Percentiles rank a stretch among this genome's conserved stretches.
Evolutionary conservation across 2,888 invertebrate genomes (phyloP).

Genomic region (Tineola bisselliella): DNA sequence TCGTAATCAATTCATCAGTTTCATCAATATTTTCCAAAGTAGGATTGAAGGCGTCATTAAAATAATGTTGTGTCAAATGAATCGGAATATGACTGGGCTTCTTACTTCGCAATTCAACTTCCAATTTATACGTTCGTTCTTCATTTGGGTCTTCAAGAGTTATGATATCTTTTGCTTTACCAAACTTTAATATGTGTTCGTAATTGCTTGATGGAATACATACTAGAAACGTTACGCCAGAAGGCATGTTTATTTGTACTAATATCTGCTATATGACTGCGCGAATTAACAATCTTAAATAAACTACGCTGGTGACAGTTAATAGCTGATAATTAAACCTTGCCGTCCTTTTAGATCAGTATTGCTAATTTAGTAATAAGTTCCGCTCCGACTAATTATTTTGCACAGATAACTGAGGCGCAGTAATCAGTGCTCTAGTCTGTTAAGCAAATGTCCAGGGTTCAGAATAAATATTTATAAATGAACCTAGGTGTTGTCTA

Average conservation of each 20-base stretch:
- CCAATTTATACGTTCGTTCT: constrained; percentile 27
- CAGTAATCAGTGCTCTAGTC: too few species aligned
- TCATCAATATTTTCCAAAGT: constrained; percentile 49
- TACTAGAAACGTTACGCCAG: constrained; percentile 74
- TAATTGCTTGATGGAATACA: constrained; percentile 75
- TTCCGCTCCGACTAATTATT: background rate
- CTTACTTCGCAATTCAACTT: constrained; percentile 48
- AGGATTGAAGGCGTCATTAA: constrained; percentile 39
- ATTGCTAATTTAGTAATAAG: background rate
- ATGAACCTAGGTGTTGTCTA: too few species aligned
- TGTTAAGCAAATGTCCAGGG: too few species aligned
- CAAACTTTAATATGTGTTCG: constrained; percentile 69
- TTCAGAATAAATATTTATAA: too few species aligned
- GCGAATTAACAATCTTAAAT: background rate
- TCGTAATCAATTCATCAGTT: constrained; percentile 68
- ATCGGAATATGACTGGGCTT: constrained; percentile 49
- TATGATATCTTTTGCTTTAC: constrained; percentile 45
- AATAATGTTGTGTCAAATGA: constrained; percentile 44
- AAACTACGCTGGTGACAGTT: background rate
- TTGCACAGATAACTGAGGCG: too few species aligned
- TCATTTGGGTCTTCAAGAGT: constrained; percentile 25
- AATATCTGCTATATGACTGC: background rate
- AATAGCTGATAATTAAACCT: background rate
- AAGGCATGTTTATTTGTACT: constrained; percentile 45
- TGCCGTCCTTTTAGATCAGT: background rate